Evolutionary conservation across 2,888 invertebrate genomes (phyloP).

Genomic region (Petrophora chlorosata): DNA sequence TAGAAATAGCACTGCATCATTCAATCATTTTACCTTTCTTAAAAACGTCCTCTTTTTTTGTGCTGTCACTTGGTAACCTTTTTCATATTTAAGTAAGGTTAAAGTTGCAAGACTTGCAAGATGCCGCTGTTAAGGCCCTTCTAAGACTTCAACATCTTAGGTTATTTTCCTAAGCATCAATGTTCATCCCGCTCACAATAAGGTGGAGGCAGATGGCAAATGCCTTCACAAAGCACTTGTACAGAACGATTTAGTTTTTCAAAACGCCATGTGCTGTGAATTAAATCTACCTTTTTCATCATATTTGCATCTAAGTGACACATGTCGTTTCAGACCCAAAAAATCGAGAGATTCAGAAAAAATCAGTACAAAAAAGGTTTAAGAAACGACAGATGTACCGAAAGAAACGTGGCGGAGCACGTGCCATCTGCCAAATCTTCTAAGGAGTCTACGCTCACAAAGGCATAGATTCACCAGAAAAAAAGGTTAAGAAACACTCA

Average conservation of each 20-base stretch:
- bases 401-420: conserved; percentile 73
- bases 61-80: no score
- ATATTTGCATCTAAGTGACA: conserved; percentile 81
- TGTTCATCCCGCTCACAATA: conserved; percentile 45
- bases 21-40: no score
- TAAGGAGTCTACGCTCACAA: conserved; percentile 59
- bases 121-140: no score
- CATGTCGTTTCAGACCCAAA: conserved; percentile 60
- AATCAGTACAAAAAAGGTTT: conserved; percentile 63
- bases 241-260: conserved; percentile 72
- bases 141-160: conserved; percentile 21
- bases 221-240: conserved; percentile 72
- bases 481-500: conserved; percentile 36
- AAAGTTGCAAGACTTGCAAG: no score
- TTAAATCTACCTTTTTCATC: conserved; percentile 68
- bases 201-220: conserved; percentile 69
- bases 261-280: conserved; percentile 73
- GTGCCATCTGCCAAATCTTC: conserved; percentile 84
- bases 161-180: conserved; percentile 2
- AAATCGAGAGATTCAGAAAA: conserved; percentile 57
- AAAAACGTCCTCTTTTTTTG: no score
- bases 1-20: no score
- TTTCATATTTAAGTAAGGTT: no score
- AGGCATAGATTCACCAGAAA: conserved; percentile 62
- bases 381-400: conserved; percentile 77